Evolutionary conservation across 2,888 invertebrate species (phyloP).

Genomic region (Papilio gigon): DNA sequence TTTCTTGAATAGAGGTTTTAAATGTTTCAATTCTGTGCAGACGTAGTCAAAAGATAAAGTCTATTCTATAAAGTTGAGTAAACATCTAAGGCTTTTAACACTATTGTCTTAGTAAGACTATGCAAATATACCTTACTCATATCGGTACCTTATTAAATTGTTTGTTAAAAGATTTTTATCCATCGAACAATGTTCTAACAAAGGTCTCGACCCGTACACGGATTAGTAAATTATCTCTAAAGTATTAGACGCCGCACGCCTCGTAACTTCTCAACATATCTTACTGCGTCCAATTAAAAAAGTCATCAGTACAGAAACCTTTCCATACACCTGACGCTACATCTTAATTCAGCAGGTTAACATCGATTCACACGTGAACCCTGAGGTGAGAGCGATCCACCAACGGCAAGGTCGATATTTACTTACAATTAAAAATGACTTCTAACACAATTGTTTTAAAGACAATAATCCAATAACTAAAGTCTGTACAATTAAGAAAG

Average conservation of each 20-base stretch:
- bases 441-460: constrained; percentile 66
- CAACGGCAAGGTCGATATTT: constrained; percentile 78
- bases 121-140: too few species aligned
- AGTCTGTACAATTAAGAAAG: constrained; percentile 79
- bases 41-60: too few species aligned
- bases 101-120: too few species aligned
- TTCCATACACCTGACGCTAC: constrained; percentile 67
- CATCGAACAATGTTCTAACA: constrained; percentile 48
- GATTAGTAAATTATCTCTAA: constrained; percentile 70
- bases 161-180: constrained; percentile 1
- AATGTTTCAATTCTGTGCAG: too few species aligned
- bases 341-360: constrained; percentile 74
- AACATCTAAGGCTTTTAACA: too few species aligned
- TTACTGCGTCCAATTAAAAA: constrained; percentile 69
- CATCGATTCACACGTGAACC: constrained; percentile 80
- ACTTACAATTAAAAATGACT: constrained; percentile 65
- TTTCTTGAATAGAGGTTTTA: too few species aligned
- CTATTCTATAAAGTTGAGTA: too few species aligned
- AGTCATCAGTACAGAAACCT: constrained; percentile 56
- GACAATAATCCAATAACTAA: constrained; percentile 69
- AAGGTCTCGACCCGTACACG: constrained; percentile 69
- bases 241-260: constrained; percentile 73
- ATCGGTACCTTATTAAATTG: neutral
- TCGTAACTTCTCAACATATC: constrained; percentile 67
- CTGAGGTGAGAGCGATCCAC: constrained; percentile 79